Evolutionary conservation across 2,113 vertebrate species (phyloP).

Genomic region (Turnix velox): DNA sequence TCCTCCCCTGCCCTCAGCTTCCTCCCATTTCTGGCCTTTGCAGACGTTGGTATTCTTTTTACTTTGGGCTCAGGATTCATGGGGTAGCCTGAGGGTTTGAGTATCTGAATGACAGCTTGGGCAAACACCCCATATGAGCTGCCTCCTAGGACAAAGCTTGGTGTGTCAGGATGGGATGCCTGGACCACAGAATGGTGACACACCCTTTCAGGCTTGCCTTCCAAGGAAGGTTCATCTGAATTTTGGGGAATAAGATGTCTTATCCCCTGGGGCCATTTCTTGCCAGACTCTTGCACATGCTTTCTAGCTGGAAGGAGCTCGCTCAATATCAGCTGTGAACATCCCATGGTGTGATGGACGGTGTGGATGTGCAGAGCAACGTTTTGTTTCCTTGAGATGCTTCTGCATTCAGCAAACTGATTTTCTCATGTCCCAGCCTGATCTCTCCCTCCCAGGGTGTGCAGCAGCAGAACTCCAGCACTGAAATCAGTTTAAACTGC

Average conservation of each 20-base stretch:
- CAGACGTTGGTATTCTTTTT: neutral
- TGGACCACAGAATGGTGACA: accelerated
- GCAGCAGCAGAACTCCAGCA: neutral
- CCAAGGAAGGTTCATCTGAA: neutral
- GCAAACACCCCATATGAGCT: accelerated
- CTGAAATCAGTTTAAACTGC: slow-evolving; percentile 30
- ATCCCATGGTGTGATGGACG: neutral
- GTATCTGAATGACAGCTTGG: accelerated
- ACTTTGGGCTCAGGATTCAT: neutral
- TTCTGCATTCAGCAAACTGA: neutral
- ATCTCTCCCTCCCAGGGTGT: neutral
- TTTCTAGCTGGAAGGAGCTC: neutral
- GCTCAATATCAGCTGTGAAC: neutral
- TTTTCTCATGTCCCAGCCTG: neutral
- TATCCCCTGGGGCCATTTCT: neutral
- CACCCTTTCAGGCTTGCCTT: accelerated
- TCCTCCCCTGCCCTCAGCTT: neutral
- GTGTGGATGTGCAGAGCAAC: neutral
- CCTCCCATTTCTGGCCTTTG: neutral
- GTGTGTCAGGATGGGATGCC: neutral
- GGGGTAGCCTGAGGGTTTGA: neutral
- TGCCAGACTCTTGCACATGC: accelerated
- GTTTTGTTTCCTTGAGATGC: neutral
- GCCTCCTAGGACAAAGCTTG: neutral
- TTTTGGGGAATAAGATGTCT: neutral